A percentile compares a stretch with the other conserved stretches of the same genome.
phyloP scores from a whole-genome alignment of 2,113 vertebrate species.

The Bujurquina vittata region DNA sequence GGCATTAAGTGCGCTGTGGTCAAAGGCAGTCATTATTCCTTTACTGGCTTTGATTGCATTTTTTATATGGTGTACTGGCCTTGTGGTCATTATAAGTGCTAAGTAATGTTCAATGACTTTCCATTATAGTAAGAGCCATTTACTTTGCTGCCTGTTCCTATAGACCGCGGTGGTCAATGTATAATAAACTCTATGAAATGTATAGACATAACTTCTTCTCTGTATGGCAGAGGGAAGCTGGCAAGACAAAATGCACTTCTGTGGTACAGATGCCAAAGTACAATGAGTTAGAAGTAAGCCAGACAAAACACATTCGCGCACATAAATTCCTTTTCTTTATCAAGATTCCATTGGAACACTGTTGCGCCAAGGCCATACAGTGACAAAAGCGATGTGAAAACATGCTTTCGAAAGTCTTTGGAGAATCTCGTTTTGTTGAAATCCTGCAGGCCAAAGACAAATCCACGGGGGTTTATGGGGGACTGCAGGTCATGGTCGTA shows the following conservation, averaged over 20 bases:
- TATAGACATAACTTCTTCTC: constrained; percentile 36
- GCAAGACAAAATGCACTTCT: constrained; percentile 37
- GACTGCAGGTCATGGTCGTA: constrained; percentile 66
- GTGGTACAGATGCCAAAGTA: constrained; percentile 42
- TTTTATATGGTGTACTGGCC: constrained; percentile 31
- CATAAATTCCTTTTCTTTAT: constrained; percentile 59
- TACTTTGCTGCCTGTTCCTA: constrained; percentile 56
- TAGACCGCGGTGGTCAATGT: constrained; percentile 54
- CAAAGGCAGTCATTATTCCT: constrained; percentile 44
- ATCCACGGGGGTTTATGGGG: constrained; percentile 65
- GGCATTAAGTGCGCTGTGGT: constrained; percentile 40
- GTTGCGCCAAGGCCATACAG: constrained; percentile 56
- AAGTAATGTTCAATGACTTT: constrained; percentile 49
- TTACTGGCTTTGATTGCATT: constrained; percentile 28
- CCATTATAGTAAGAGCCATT: constrained; percentile 67
- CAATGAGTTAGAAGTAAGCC: constrained; percentile 13
- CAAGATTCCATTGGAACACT: constrained; percentile 49
- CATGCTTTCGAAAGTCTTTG: constrained; percentile 59
- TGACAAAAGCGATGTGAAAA: constrained; percentile 66
- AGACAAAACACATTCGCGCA: constrained; percentile 54
- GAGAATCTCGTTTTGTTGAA: constrained; percentile 69
- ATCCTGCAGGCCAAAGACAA: constrained; percentile 67
- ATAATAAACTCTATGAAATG: constrained; percentile 25
- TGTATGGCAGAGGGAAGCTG: neutral
- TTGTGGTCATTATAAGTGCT: constrained; percentile 60